These are phyloP conservation scores for Acronicta alni DNA, from an alignment of 2,888 invertebrate species.

Conservation along the genomic window DNA sequence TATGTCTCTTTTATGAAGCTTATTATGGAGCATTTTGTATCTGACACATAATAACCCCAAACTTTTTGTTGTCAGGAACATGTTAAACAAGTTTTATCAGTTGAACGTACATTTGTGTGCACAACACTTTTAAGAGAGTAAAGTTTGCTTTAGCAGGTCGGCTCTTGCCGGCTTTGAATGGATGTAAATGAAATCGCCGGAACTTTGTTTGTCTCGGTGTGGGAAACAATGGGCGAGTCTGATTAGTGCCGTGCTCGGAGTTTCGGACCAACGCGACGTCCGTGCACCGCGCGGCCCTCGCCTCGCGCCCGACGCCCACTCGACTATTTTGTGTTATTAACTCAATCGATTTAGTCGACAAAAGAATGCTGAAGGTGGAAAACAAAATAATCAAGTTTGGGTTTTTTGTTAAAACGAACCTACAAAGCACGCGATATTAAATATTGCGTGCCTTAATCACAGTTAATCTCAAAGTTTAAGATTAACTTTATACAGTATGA, in stretches of 20 bases:
- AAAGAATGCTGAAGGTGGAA: slow-evolving; percentile 47
- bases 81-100: slow-evolving; percentile 54
- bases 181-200: slow-evolving; percentile 75
- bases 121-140: slow-evolving; percentile 57
- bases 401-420: slow-evolving; percentile 25
- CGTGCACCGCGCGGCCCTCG: slow-evolving; percentile 13
- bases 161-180: slow-evolving; percentile 59
- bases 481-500: slow-evolving; percentile 47
- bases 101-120: slow-evolving; percentile 48
- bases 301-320: slow-evolving; percentile 54
- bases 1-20: slow-evolving; percentile 63
- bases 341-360: slow-evolving; percentile 60
- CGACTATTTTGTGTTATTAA: slow-evolving; percentile 59
- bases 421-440: slow-evolving; percentile 31
- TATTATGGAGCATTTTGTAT: slow-evolving; percentile 55
- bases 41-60: slow-evolving; percentile 49
- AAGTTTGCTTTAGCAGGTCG: slow-evolving; percentile 56
- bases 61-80: slow-evolving; percentile 42
- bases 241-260: slow-evolving; percentile 64
- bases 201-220: slow-evolving; percentile 71
- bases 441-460: slow-evolving; percentile 35
- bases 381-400: slow-evolving; percentile 47
- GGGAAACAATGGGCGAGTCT: slow-evolving; percentile 73
- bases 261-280: slow-evolving; percentile 40
- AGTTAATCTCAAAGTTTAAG: slow-evolving; percentile 49